Evolutionary conservation across 2,888 invertebrate species (phyloP).

Genomic region (Carcina quercana): DNA sequence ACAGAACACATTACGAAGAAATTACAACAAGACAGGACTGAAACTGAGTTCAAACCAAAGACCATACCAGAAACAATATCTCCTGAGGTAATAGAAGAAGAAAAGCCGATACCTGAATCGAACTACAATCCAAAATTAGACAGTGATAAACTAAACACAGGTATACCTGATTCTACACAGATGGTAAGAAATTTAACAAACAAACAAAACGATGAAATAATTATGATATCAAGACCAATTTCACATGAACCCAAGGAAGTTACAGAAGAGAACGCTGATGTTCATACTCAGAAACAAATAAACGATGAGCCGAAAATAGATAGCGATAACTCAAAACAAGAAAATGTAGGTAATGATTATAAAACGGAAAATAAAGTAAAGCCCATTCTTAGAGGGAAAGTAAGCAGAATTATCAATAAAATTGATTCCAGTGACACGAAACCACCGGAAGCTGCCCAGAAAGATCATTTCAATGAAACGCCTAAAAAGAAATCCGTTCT

Average conservation of each 20-base stretch:
- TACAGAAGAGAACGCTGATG: too few relatives aligned
- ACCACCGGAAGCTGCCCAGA: background rate
- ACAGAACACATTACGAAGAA: too few relatives aligned
- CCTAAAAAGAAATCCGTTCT: background rate
- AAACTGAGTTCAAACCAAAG: too few relatives aligned
- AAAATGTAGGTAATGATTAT: background rate
- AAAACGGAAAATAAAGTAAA: background rate
- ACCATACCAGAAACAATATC: too few relatives aligned
- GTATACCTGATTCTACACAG: conserved; percentile 1
- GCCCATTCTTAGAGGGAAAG: background rate
- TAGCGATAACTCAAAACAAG: background rate
- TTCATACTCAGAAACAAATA: too few relatives aligned
- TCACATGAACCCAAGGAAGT: background rate
- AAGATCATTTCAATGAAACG: background rate
- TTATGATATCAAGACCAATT: background rate
- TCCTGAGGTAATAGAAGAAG: too few relatives aligned
- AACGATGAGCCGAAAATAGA: too few relatives aligned
- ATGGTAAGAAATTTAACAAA: conserved; percentile 2
- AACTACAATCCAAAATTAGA: too few relatives aligned
- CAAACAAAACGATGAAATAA: too few relatives aligned
- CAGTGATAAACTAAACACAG: too few relatives aligned
- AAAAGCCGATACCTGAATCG: too few relatives aligned
- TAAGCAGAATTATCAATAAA: background rate
- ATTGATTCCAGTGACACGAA: background rate
- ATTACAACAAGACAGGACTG: too few relatives aligned